These are phyloP conservation scores for Drosophila guanche DNA, from an alignment of 1,140 invertebrate genomes.

Conservation along the genomic window DNA sequence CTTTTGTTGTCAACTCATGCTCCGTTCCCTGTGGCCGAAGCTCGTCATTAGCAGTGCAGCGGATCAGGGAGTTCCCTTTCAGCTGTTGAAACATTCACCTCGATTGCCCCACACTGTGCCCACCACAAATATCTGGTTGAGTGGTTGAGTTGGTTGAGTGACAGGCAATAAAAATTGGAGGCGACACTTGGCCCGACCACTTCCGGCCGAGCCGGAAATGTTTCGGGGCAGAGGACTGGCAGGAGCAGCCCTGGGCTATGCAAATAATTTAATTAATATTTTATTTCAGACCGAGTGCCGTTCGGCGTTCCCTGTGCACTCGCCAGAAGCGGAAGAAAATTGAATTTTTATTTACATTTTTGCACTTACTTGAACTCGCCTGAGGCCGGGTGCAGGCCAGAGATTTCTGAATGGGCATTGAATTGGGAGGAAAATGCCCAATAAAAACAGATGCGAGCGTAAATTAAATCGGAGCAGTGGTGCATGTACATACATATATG, in stretches of 20 bases:
- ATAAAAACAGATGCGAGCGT: conserved; percentile 52
- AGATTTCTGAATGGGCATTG: conserved; percentile 10
- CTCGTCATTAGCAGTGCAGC: conserved; percentile 33
- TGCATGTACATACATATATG: not conserved
- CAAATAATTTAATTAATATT: conserved; percentile 80
- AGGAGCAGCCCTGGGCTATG: conserved; percentile 34
- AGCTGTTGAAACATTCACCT: conserved; percentile 55
- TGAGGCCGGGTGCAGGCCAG: conserved; percentile 6
- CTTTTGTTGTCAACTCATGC: conserved; percentile 27
- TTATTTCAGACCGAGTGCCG: conserved; percentile 44
- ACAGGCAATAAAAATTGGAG: conserved; percentile 52
- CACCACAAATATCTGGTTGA: conserved; percentile 28
- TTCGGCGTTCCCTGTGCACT: not conserved
- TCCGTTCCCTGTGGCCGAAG: conserved; percentile 5
- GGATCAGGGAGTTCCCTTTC: conserved; percentile 49
- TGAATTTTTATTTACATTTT: conserved; percentile 61
- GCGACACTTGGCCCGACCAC: conserved; percentile 40
- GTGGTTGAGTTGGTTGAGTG: conserved; percentile 23
- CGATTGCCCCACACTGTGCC: not conserved
- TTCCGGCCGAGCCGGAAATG: conserved; percentile 40
- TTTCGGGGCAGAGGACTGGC: conserved; percentile 30
- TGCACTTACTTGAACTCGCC: conserved; percentile 52
- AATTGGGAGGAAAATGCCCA: conserved; percentile 28
- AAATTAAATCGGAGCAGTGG: conserved; percentile 38
- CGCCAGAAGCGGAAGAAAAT: conserved; percentile 39